Base-by-base conservation (phyloP, 2,888 invertebrate species). In the Nemurella pictetii region DNA sequence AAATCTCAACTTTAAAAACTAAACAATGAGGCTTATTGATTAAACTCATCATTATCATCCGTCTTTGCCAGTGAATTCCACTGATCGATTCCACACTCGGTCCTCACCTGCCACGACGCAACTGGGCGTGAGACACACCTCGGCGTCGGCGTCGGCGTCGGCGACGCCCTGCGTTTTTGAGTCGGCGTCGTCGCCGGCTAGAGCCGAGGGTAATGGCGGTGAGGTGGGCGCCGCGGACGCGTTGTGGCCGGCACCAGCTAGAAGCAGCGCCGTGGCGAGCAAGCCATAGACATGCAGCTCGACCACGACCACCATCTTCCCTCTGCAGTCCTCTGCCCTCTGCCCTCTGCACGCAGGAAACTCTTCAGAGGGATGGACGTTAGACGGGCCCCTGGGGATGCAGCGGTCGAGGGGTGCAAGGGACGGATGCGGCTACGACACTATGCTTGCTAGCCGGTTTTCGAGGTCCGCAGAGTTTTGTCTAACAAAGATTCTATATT, bases 101-200 rank as follows among this genome's bases (percentile, higher is more conserved):
- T 27, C n/a, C 78, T 78, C 89, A 95, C 95, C 94, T 88, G 95
- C 94, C 89, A 95, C 94, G 83, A 97, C 92, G 90, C 97, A 97
- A 88, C 95, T 97, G 12, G 95, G 92, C 0, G 94, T 92, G 85
- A 94, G 92, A 90, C 97, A 97, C 25, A 95, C 89, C 55, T 55
- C 55, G 55, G 9, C n/a, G 25, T 91, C 89, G 9, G n/a, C n/a
- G n/a, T n/a, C n/a, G n/a, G 91, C 89, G 15, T 90, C 89, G 87
- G 1, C 88, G 86, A 82, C 86, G 86, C 87, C 28, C 26, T 80
- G 4, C 26, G 36, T 2, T 36, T 73, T 25, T 20, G n/a, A 26
- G 4, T 75, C 28, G 78, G 27, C 5, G 73, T 35, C 25, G 29
- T 83, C 30, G 84, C 87, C 88, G 73, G 89, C 87, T 86, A 89